Evolutionary conservation across 2,113 vertebrate species (phyloP).

Genomic region (Arothron firmamentum): DNA sequence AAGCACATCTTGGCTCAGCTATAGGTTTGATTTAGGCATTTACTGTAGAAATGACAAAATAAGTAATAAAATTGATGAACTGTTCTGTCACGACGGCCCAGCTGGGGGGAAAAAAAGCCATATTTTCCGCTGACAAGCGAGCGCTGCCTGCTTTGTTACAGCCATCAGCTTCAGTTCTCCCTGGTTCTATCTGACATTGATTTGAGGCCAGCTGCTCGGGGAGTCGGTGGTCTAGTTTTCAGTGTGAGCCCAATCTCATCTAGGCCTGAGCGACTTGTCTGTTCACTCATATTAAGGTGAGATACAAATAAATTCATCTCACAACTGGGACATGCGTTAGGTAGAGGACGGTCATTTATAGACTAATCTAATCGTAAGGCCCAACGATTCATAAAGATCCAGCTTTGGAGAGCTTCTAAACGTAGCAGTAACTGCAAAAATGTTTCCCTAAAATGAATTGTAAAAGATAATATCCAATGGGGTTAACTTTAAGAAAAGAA

Average conservation of each 20-base stretch:
- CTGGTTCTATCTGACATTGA: conserved; percentile 17
- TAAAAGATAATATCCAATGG: too few species aligned
- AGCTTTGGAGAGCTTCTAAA: too few species aligned
- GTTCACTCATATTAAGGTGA: conserved; percentile 2
- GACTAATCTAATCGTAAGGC: too few species aligned
- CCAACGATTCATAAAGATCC: too few species aligned
- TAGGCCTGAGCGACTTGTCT: conserved; percentile 1
- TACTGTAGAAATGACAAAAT: too few species aligned
- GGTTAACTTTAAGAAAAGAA: too few species aligned
- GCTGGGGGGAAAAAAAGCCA: conserved; percentile 1
- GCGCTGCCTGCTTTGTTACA: conserved; percentile 14
- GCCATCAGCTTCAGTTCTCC: conserved; percentile 20
- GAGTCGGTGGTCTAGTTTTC: conserved; percentile 32
- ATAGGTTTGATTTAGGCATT: too few species aligned
- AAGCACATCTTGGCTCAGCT: too few species aligned
- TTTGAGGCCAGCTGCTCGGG: conserved; percentile 34
- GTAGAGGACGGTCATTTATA: too few species aligned
- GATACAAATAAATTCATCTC: background rate
- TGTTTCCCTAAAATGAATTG: too few species aligned
- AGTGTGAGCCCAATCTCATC: conserved; percentile 18
- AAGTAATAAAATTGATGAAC: too few species aligned
- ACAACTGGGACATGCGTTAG: background rate
- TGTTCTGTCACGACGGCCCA: background rate
- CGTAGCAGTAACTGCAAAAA: too few species aligned
- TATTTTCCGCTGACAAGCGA: conserved; percentile 6